Percentiles rank a stretch among this genome's conserved stretches.
Evolutionary conservation across 1,140 invertebrate species (phyloP).

Genomic region (Hetaerina americana): DNA sequence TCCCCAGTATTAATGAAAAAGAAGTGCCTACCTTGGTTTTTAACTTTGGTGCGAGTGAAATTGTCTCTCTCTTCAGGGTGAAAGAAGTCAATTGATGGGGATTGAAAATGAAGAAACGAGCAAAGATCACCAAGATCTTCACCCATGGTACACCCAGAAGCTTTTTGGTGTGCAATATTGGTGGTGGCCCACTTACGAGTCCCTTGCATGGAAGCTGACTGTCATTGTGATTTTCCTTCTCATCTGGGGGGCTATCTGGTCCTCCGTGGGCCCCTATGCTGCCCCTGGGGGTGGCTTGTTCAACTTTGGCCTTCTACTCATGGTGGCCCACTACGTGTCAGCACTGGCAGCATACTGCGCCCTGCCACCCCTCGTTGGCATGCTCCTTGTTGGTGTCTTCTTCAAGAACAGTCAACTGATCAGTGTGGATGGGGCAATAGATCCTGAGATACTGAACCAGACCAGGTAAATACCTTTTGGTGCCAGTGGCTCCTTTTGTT

Average conservation of each 20-base stretch:
- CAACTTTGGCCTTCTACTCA: not conserved
- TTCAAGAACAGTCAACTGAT: constrained; percentile 22
- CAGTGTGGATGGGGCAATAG: not conserved
- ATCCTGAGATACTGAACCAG: not conserved
- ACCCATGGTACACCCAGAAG: too few species aligned
- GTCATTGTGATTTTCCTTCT: not conserved
- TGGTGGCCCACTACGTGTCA: not conserved
- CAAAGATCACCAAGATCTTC: too few species aligned
- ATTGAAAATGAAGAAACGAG: too few species aligned
- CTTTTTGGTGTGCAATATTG: too few species aligned
- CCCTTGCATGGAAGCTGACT: not conserved
- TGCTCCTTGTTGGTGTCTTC: constrained; percentile 27
- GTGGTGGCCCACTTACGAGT: not conserved
- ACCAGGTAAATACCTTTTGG: too few species aligned
- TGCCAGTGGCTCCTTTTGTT: too few species aligned
- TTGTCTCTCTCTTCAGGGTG: too few species aligned
- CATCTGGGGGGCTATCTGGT: not conserved
- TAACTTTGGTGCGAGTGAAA: too few species aligned
- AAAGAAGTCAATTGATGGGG: too few species aligned
- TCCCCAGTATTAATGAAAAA: too few species aligned
- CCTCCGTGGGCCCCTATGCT: not conserved
- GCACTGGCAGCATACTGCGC: not conserved
- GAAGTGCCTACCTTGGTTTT: too few species aligned
- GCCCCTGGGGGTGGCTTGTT: not conserved
- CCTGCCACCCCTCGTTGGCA: constrained; percentile 34